Base-by-base conservation (phyloP, 2,797 vertebrate species). In the Artibeus lituratus region DNA sequence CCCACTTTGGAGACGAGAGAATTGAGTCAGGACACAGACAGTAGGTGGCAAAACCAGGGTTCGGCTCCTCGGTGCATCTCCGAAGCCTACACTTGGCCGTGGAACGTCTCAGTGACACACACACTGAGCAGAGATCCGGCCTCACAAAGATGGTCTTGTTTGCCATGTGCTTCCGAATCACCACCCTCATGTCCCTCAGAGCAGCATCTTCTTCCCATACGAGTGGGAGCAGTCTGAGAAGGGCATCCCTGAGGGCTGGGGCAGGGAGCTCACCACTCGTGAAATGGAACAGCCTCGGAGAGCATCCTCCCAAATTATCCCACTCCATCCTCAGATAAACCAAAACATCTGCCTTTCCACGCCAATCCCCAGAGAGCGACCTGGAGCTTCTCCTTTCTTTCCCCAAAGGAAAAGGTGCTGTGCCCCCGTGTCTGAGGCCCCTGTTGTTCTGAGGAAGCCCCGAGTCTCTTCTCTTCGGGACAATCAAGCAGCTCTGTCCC, bases 21-120 rank as follows among this genome's bases (percentile, higher is more conserved):
- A 7, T 2, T 3, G 39, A 83, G 49, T 87, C 37, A n/a, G n/a
- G n/a, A 47, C 62, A 22, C 16, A 4, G 59, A 49, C 1, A 47
- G 6, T 0, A 32, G 29, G 32, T 6, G 10, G 5, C 22, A 44
- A 39, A 55, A 6, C 26, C 10, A 22, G 44, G 18, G 1, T 14
- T 42, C 10, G 37, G 47, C 10, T 7, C 7, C 10, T 0, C 0
- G 19, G 15, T 5, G 57, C 10, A 0, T 21, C 15, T 35, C 1
- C 26, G 24, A 22, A 10, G 9, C 29, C 7, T 0, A 0, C 5
- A 1, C 14, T 21, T 10, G 26, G 10, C 10, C 18, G 53, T 3
- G 2, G 10, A 5, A 5, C 0, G 0, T 7, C 21, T 22, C 0
- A 0, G 21, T 24, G 8, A 14, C 32, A 15, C 4, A 15, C 4